Conservation (phyloP, 2,797 vertebrate species). For the Mionectes olivaceus region DNA sequence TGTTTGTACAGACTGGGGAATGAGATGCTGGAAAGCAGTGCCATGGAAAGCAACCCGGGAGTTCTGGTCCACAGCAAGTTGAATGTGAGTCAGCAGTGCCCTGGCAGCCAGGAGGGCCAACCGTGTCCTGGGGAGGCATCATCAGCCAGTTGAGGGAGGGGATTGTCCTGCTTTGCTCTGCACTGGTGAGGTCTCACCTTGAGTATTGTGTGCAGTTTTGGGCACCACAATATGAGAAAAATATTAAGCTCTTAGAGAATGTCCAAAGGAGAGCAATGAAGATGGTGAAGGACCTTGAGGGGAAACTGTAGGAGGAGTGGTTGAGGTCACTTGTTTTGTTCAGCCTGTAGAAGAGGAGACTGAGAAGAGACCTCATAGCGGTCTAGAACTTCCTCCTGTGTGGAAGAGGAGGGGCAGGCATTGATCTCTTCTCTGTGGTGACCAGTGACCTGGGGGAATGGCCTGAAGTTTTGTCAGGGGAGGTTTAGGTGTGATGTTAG, state of each 20-base stretch:
- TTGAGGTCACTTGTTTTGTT: neutral
- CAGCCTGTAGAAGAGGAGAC: neutral
- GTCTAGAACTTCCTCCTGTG: neutral
- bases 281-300: neutral
- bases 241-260: neutral
- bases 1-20: neutral
- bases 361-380: neutral
- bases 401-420: too few relatives aligned
- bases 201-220: neutral
- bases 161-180: neutral
- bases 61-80: neutral
- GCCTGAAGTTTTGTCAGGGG: neutral
- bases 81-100: neutral
- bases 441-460: neutral
- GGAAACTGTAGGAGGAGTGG: neutral
- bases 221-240: too few relatives aligned
- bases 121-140: neutral
- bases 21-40: neutral
- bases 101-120: neutral
- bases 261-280: neutral
- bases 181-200: neutral
- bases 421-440: neutral
- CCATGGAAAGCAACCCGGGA: neutral
- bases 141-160: neutral
- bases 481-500: neutral